phyloP scores from a whole-genome alignment of 2,797 vertebrate genomes.

The Hydrophis major region DNA sequence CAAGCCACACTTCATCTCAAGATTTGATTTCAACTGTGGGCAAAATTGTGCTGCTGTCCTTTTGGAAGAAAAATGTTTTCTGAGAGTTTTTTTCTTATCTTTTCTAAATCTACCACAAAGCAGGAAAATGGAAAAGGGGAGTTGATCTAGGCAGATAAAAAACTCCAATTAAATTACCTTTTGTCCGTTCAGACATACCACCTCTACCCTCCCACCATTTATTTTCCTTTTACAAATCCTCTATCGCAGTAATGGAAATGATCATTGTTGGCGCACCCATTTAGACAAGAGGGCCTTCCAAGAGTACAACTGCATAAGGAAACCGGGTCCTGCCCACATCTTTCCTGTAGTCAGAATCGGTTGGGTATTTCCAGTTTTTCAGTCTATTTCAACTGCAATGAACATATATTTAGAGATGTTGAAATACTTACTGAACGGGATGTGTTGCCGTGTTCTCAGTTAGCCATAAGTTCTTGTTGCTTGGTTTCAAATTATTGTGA shows the following conservation, averaged over 20 bases:
- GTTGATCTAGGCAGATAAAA: not conserved
- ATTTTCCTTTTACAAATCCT: accelerated
- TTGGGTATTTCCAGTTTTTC: conserved; percentile 2
- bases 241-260: not conserved
- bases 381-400: not conserved
- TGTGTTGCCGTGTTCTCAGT: not conserved
- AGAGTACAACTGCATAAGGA: not conserved
- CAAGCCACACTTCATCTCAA: conserved; percentile 10
- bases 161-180: not conserved
- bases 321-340: not conserved
- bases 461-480: not conserved
- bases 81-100: conserved; percentile 1
- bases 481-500: not conserved
- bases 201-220: too few species aligned
- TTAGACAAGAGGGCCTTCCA: not conserved
- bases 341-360: not conserved
- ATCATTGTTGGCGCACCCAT: not conserved
- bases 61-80: not conserved
- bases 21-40: not conserved
- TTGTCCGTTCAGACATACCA: not conserved
- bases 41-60: not conserved
- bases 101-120: not conserved
- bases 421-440: not conserved
- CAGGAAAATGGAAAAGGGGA: not conserved
- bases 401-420: not conserved